Evolutionary conservation across 64 coral and sea anemone species (phyloP).

Genomic region (Acropora yongei): DNA sequence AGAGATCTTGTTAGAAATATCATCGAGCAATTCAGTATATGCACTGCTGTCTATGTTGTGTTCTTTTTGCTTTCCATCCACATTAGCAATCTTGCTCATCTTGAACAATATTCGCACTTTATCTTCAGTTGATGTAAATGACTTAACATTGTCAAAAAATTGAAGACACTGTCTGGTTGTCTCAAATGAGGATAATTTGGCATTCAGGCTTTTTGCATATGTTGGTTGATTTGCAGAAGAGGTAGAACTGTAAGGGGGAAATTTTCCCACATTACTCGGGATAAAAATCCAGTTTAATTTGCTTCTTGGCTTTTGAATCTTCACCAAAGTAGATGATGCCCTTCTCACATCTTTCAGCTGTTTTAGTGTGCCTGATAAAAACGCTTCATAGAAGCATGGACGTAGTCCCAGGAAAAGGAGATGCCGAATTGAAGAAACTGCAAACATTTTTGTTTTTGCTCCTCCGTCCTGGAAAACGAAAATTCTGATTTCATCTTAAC

Average conservation of each 20-base stretch:
- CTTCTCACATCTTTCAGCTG: background rate
- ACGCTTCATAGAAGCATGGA: background rate
- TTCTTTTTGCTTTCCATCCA: constrained; percentile 5
- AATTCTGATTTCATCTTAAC: background rate
- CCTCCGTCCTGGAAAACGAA: background rate
- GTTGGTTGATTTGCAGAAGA: background rate
- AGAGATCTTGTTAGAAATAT: background rate
- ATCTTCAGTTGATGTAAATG: background rate
- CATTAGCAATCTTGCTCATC: constrained; percentile 12
- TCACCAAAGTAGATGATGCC: background rate
- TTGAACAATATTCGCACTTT: constrained; percentile 8
- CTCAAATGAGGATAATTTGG: background rate
- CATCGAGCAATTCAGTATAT: constrained; percentile 11
- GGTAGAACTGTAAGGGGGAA: background rate
- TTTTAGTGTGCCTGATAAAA: background rate
- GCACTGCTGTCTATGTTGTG: background rate
- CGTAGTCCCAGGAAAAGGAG: background rate
- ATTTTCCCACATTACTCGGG: background rate
- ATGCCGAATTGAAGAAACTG: background rate
- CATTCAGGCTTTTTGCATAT: background rate
- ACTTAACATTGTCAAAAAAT: background rate
- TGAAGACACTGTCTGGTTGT: constrained; percentile 2
- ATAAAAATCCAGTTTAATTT: background rate
- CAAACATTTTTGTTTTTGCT: background rate
- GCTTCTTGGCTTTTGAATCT: background rate